Conservation (phyloP, 2,888 invertebrate genomes). For the Microdon myrmicae region DNA sequence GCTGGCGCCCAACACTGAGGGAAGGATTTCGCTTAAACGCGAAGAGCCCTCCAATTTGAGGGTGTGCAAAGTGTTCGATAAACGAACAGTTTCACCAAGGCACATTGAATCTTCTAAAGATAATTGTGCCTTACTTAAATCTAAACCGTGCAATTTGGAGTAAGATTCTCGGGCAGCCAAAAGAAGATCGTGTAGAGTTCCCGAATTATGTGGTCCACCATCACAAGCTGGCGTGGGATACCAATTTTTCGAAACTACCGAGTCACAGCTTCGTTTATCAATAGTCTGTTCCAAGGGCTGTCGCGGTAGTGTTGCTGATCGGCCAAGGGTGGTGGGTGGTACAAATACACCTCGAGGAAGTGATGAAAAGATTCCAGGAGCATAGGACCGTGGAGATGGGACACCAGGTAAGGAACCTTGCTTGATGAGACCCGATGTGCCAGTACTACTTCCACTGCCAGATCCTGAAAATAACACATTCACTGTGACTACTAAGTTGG, state of each 20-base stretch:
- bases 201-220: slow-evolving; percentile 62
- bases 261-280: slow-evolving; percentile 69
- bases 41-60: slow-evolving; percentile 70
- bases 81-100: slow-evolving; percentile 69
- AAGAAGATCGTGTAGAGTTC: slow-evolving; percentile 59
- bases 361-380: slow-evolving; percentile 67
- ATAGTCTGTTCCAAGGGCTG: slow-evolving; percentile 66
- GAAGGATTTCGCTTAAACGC: slow-evolving; percentile 69
- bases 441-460: slow-evolving; percentile 68
- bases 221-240: slow-evolving; percentile 70
- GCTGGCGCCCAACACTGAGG: slow-evolving; percentile 69
- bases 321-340: slow-evolving; percentile 67
- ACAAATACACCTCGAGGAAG: slow-evolving; percentile 68
- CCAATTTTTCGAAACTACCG: slow-evolving; percentile 68
- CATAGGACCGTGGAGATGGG: slow-evolving; percentile 60
- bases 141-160: slow-evolving; percentile 69
- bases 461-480: slow-evolving; percentile 56
- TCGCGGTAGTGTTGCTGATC: slow-evolving; percentile 68
- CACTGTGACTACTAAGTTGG: background rate
- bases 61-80: slow-evolving; percentile 69
- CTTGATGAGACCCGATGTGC: slow-evolving; percentile 60
- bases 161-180: slow-evolving; percentile 67
- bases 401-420: slow-evolving; percentile 59
- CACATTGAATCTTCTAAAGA: slow-evolving; percentile 70
- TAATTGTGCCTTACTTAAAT: slow-evolving; percentile 70